Percentiles rank a stretch among this genome's conserved stretches.
phyloP scores from a whole-genome alignment of 2,888 invertebrate species.

The Marasmarcha lunaedactyla region DNA sequence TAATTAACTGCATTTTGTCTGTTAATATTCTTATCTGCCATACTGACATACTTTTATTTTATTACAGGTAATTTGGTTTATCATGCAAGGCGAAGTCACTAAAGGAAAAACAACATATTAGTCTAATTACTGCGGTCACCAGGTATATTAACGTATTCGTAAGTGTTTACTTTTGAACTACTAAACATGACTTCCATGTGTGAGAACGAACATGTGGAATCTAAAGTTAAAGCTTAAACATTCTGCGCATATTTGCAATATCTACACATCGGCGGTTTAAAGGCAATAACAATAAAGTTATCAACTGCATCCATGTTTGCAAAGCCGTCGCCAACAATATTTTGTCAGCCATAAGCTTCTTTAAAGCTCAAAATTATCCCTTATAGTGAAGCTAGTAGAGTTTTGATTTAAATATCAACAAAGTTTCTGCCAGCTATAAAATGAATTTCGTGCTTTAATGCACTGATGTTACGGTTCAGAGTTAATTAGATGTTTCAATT shows the following conservation, averaged over 20 bases:
- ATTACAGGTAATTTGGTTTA: constrained; percentile 15
- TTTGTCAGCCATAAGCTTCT: constrained; percentile 25
- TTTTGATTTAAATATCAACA: too few species aligned
- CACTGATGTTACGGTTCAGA: constrained; percentile 20
- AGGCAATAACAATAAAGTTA: constrained; percentile 39
- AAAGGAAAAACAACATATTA: too few species aligned
- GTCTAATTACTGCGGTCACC: too few species aligned
- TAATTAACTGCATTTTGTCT: too few species aligned
- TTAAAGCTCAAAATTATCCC: too few species aligned
- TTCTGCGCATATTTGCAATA: constrained; percentile 9
- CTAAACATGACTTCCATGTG: too few species aligned
- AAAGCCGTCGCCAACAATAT: constrained; percentile 30
- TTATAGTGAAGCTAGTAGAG: too few species aligned
- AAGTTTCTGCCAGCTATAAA: background rate
- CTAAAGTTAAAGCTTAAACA: background rate
- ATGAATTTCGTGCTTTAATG: background rate
- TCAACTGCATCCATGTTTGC: constrained; percentile 32
- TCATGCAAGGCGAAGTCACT: too few species aligned
- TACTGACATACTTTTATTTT: constrained; percentile 16
- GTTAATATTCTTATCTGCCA: constrained; percentile 6
- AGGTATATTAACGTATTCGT: too few species aligned
- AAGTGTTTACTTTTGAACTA: too few species aligned
- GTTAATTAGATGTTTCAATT: constrained; percentile 16
- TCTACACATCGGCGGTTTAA: constrained; percentile 15
- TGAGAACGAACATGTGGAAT: background rate